Evolutionary conservation across 2,888 invertebrate species (phyloP), one percentile per base, ranked within the genome.

Genomic region (Litoditis marina): DNA sequence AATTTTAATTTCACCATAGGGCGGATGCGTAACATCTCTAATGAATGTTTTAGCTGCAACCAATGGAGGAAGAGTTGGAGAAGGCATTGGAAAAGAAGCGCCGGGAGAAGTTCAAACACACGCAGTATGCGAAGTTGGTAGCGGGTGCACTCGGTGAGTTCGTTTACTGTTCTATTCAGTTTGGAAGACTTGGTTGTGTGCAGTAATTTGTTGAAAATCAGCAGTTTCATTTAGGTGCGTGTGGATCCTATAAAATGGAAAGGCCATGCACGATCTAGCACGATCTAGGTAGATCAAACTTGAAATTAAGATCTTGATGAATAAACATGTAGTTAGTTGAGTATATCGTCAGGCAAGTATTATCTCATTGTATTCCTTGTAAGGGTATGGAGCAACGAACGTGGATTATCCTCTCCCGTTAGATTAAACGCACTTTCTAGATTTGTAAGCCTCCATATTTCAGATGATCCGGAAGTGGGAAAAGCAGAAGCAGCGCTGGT

Each of bases 1-100:
- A 19, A 16, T 8, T 27, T 31, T 16, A n/a, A 8, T 28, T 53
- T 22, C 32, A 36, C 8, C 3, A 36, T 28, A 36, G 54, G 27
- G 32, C 34, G 3, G n/a, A n/a, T n/a, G n/a, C n/a, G n/a, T n/a
- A n/a, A n/a, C n/a, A n/a, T n/a, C n/a, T n/a, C n/a, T n/a, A n/a
- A n/a, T n/a, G n/a, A n/a, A n/a, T n/a, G n/a, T n/a, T 71, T 54
- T 32, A 74, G 65, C 50, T 78, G 1, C 66, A 65, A 25, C 66
- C 66, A 16, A 58, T 79, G 39, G 76, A 80, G 60, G 70, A 60
- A n/a, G 68, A 76, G 54, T 69, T 81, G 3, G 80, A 81, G 58
- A 64, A 70, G 27, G 81, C 77, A 11, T 58, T 81, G 36, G 77
- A 79, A 30, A 74, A 77, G 47, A 77, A 78, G 60, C 61, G 78